phyloP scores from a whole-genome alignment of 2,113 vertebrate genomes.

The Leptobrachium leishanense region DNA sequence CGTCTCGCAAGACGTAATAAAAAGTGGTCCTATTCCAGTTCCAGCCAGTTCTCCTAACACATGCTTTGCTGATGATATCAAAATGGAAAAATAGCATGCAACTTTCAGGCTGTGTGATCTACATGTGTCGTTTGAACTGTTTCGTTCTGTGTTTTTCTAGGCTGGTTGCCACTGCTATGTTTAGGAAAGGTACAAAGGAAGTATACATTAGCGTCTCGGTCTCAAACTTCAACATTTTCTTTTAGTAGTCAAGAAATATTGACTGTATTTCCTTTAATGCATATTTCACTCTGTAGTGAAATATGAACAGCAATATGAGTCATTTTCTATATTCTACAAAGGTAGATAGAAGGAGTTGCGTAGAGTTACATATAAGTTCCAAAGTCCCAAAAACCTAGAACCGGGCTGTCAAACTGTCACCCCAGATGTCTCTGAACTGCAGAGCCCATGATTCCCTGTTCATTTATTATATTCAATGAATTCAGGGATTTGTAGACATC shows the following conservation, averaged over 20 bases:
- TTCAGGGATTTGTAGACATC: no score
- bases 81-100: conserved; percentile 42
- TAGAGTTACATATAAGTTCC: no score
- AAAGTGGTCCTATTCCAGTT: conserved; percentile 52
- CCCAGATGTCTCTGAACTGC: no score
- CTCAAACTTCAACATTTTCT: conserved; percentile 44
- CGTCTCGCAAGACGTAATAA: conserved; percentile 59
- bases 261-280: conserved; percentile 4
- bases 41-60: conserved; percentile 56
- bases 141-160: conserved; percentile 53
- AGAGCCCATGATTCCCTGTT: no score
- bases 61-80: conserved; percentile 59
- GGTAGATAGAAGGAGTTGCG: no score
- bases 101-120: conserved; percentile 54
- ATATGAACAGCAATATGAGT: background rate
- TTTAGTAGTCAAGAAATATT: conserved; percentile 46
- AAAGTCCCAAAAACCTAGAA: no score
- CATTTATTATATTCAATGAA: no score
- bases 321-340: no score
- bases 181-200: conserved; percentile 40
- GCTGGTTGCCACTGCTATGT: conserved; percentile 48
- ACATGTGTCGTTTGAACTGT: conserved; percentile 50
- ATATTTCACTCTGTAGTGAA: conserved; percentile 28
- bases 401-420: no score
- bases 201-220: conserved; percentile 46